Evolutionary conservation across 2,888 invertebrate genomes (phyloP), one percentile per base, ranked within the genome.

Genomic region (Lepidochrysops patricia): DNA sequence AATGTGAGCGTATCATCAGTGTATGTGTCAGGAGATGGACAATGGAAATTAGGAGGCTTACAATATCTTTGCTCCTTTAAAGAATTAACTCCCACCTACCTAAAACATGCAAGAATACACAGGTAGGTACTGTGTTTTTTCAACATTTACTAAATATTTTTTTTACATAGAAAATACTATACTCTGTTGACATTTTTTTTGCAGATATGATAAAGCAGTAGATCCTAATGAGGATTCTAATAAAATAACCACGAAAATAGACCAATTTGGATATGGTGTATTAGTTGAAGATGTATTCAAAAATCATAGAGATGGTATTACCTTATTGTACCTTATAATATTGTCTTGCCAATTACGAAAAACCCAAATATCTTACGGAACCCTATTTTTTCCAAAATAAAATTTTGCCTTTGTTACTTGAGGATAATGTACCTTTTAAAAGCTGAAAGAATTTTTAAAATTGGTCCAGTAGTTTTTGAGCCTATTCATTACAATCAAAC

Each of bases 31-130:
- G 91, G 92, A 13, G 95, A 96, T 82, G 96, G 97, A 0, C 92
- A 92, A 61, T 97, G 97, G 97, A 95, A 96, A 74, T 88, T 97
- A 29, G 96, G 95, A 9, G 96, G 96, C 3, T 89, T 97, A 72
- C 97, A 97, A 77, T 95, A 94, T 76, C 89, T 95, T 9, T 94
- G 93, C 79, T 90, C 91, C 67, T 92, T 92, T 68, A 87, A 84
- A 61, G 94, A 95, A 64, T 79, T 95, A 13, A 93, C 91, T 54
- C 76, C 90, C 58, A 90, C 91, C 43, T 92, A 94, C 72, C 83
- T 95, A 50, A 92, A 91, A 72, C 92, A 94, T 79, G 91, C 93
- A 12, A 91, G 91, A 72, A 89, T 90, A 62, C 91, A 92, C 70
- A 88, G 90, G 90, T 89, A 72, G 54, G 37, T 35, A 32, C 5